Evolutionary conservation across 2,797 vertebrate species (phyloP), one percentile per base, ranked within the genome.

Genomic region (Coracias cyanogaster): DNA sequence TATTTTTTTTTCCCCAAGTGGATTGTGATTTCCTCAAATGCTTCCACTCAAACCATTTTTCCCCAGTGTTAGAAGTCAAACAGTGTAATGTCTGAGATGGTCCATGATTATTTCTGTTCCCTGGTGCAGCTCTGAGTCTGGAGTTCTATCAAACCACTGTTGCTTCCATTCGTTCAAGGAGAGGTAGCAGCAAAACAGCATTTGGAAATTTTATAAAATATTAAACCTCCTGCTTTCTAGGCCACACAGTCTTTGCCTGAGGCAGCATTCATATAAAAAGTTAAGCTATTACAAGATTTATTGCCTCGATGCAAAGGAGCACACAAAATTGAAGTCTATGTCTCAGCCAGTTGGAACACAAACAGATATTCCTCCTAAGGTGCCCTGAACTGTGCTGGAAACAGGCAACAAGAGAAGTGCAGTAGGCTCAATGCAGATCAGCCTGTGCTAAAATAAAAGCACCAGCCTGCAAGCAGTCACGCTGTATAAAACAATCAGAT

Each of bases 221-320:
- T 97, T 97, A 97, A 97, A 92, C 29, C 62, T 95, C 80, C 83
- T 95, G 65, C 94, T 97, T 97, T 97, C 96, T 96, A 96, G 97
- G 94, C 96, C 95, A 96, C 93, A 91, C 80, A 95, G 93, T 96
- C 96, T 82, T 96, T 95, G 96, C 97, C 97, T 91, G 86, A 94
- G 97, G 96, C 97, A 91, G 87, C 79, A 69, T 96, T 93, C 97
- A 87, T 94, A 94, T 96, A 94, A 97, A 94, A 96, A 96, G 88
- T 96, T 96, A 94, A 96, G 91, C 96, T 97, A 93, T 93, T 93
- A 96, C 93, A 96, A 97, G 94, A 97, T 97, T 96, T 95, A 97
- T 97, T 96, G 95, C 92, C 83, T 96, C 81, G 66, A 91, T 91
- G 94, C 90, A 96, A 96, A 95, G 81, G 17, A 94, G 91, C 84